Evolutionary conservation across 2,113 vertebrate species (phyloP).

Genomic region (Melanocharis versteri): DNA sequence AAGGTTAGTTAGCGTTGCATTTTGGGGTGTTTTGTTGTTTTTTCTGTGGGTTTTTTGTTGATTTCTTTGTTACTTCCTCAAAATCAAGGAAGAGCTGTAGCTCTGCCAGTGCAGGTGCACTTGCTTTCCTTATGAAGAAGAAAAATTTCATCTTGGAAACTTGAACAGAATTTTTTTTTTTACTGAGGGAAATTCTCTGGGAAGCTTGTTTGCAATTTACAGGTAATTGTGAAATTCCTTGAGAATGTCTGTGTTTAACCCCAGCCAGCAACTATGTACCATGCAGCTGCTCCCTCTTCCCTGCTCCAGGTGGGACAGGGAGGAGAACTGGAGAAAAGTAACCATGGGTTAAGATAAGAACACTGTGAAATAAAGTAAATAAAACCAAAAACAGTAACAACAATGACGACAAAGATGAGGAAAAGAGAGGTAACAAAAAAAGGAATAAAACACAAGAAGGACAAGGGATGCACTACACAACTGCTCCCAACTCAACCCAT

Average conservation of each 20-base stretch:
- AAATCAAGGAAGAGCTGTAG: neutral
- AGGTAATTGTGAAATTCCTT: neutral
- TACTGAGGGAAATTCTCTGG: neutral
- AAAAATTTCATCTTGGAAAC: neutral
- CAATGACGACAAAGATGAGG: neutral
- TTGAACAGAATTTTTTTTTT: neutral
- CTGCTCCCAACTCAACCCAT: neutral
- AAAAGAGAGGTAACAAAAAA: neutral
- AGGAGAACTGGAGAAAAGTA: neutral
- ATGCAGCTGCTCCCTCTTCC: neutral
- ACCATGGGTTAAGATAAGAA: neutral
- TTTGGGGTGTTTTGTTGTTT: neutral
- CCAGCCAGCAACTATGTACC: neutral
- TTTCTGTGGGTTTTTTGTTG: neutral
- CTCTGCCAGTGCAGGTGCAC: neutral
- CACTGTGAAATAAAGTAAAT: neutral
- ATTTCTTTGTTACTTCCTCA: neutral
- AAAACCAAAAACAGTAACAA: neutral
- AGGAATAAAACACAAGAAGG: neutral
- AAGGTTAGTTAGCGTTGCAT: neutral
- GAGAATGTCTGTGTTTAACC: neutral
- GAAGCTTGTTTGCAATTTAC: neutral
- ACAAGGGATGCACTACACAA: neutral
- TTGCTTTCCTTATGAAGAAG: neutral
- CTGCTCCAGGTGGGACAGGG: neutral